Percentiles rank a stretch among this genome's conserved stretches.
These are phyloP conservation scores for Sarcophaga carnaria DNA, from an alignment of 2,888 invertebrate species.

Conservation along the genomic window DNA sequence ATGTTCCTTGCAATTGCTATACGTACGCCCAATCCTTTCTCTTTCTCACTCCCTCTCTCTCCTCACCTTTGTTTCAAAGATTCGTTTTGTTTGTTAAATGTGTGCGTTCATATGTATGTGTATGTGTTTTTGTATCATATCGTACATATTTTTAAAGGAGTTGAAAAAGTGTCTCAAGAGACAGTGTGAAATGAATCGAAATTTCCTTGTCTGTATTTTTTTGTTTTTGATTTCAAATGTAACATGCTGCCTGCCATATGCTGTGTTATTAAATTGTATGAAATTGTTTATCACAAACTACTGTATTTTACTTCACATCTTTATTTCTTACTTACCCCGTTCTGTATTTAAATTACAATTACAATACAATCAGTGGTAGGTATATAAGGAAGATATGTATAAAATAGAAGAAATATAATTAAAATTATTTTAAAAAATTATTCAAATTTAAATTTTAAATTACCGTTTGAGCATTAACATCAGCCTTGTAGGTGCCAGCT, in stretches of 20 bases:
- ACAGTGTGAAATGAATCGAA: background rate
- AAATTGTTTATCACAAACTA: conserved; percentile 34
- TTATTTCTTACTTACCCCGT: conserved; percentile 78
- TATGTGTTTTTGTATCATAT: conserved; percentile 1
- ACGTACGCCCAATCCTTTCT: conserved; percentile 53
- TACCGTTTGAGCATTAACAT: conserved; percentile 94
- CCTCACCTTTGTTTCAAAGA: conserved; percentile 4
- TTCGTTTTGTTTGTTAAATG: conserved; percentile 67
- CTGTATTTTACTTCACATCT: background rate
- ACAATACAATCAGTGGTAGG: background rate
- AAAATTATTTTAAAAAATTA: background rate
- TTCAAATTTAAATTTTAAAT: conserved; percentile 27
- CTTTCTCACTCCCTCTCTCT: background rate
- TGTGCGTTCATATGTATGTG: background rate
- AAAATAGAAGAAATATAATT: conserved; percentile 14
- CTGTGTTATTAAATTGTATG: conserved; percentile 31
- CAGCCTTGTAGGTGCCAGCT: conserved; percentile 92
- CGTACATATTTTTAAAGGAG: background rate
- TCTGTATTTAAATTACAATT: conserved; percentile 70
- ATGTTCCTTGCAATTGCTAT: conserved; percentile 47
- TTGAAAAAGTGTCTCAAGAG: conserved; percentile 4
- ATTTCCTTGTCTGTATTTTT: background rate
- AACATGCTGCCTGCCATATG: conserved; percentile 44
- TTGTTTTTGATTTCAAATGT: conserved; percentile 11
- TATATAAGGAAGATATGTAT: conserved; percentile 42